phyloP scores from a whole-genome alignment of 2,113 vertebrate species.

The Archilochus colubris region DNA sequence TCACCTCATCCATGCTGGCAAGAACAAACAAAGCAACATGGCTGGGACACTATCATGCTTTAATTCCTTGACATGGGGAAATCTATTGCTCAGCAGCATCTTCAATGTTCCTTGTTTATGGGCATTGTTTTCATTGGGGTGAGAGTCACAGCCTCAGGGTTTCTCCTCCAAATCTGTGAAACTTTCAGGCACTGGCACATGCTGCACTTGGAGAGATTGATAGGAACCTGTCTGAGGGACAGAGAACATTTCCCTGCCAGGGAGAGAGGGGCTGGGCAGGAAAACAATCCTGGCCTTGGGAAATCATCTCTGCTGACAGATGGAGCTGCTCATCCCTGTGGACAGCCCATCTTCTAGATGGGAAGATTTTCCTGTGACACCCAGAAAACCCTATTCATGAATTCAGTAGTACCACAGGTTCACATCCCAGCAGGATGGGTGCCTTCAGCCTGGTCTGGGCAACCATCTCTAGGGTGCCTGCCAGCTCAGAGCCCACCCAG shows the following conservation, averaged over 20 bases:
- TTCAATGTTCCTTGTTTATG: neutral
- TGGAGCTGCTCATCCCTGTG: neutral
- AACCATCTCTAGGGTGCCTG: rapidly evolving
- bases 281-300: neutral
- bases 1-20: neutral
- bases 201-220: neutral
- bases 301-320: neutral
- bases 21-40: neutral
- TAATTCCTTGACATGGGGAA: neutral
- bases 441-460: neutral
- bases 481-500: neutral
- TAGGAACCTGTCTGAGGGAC: neutral
- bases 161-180: neutral
- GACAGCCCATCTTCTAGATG: neutral
- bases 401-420: neutral
- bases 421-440: rapidly evolving
- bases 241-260: neutral
- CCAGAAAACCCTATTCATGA: neutral
- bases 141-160: neutral
- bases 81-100: neutral
- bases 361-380: rapidly evolving
- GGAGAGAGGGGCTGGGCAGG: neutral
- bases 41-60: neutral
- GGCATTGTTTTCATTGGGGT: neutral
- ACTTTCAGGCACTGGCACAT: neutral